Evolutionary conservation across 2,888 invertebrate genomes (phyloP).

Genomic region (Bimastos eiseni): DNA sequence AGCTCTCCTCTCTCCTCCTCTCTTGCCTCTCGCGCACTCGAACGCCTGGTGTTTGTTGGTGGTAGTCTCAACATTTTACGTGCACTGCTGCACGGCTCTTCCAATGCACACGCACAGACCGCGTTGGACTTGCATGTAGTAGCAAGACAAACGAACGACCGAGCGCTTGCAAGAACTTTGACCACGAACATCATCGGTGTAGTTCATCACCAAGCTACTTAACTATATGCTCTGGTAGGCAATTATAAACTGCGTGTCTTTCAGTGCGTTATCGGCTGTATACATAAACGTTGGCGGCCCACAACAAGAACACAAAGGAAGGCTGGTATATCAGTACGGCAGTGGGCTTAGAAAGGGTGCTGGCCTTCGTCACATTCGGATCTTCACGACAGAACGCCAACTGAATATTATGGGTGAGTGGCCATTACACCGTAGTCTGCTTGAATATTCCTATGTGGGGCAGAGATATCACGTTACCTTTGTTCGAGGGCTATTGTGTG

Average conservation of each 20-base stretch:
- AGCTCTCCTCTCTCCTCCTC: constrained; percentile 1
- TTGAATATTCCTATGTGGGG: background rate
- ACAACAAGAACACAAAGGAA: constrained; percentile 1
- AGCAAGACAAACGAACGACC: background rate
- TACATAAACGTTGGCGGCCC: background rate
- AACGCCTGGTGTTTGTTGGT: background rate
- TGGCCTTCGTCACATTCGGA: background rate
- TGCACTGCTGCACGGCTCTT: background rate
- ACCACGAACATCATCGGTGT: background rate
- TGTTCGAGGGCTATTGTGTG: background rate
- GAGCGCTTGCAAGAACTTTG: background rate
- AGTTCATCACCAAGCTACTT: background rate
- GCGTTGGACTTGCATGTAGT: too few relatives aligned
- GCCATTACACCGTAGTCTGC: background rate
- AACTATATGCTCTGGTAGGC: background rate
- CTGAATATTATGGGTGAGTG: background rate
- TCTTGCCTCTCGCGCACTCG: background rate
- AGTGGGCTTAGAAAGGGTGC: too few relatives aligned
- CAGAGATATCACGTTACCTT: background rate
- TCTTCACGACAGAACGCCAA: background rate
- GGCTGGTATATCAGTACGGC: background rate
- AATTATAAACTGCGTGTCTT: background rate
- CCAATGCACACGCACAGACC: background rate
- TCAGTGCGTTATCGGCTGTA: background rate
- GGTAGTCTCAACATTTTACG: background rate